phyloP scores from a whole-genome alignment of 2,888 invertebrate genomes.

The Hirtodrosophila cameraria region DNA sequence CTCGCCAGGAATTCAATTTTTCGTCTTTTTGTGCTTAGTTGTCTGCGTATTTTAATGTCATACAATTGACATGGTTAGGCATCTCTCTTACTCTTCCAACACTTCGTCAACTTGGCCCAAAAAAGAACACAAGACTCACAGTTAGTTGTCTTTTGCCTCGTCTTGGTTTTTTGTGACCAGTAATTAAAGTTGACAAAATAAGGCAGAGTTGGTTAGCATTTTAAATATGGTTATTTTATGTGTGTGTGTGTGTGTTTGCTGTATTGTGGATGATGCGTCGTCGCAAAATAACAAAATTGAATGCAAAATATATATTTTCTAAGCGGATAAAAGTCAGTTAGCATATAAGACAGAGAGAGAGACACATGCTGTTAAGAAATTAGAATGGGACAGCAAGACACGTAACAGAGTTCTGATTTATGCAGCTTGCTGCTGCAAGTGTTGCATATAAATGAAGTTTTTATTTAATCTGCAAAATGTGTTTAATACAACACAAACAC shows the following conservation, averaged over 20 bases:
- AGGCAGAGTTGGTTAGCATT: constrained; percentile 38
- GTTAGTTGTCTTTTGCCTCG: constrained; percentile 4
- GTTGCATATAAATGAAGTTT: too few relatives aligned
- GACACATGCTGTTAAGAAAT: too few relatives aligned
- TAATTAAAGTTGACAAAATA: constrained; percentile 73
- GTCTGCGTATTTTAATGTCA: constrained; percentile 72
- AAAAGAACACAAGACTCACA: background rate
- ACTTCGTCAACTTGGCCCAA: constrained; percentile 10
- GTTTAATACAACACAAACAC: too few relatives aligned
- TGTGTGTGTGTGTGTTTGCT: background rate
- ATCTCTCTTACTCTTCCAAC: constrained; percentile 23
- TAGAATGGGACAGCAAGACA: too few relatives aligned
- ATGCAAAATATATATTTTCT: background rate
- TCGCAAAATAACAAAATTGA: constrained; percentile 8
- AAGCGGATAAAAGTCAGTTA: too few relatives aligned
- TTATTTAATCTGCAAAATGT: too few relatives aligned
- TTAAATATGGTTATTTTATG: constrained; percentile 30
- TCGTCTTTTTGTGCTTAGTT: constrained; percentile 45
- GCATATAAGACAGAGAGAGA: too few relatives aligned
- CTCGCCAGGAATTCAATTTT: constrained; percentile 75
- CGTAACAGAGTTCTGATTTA: too few relatives aligned
- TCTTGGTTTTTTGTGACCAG: constrained; percentile 54
- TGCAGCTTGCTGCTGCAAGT: too few relatives aligned
- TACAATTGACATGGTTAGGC: constrained; percentile 71
- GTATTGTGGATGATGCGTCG: constrained; percentile 13